Base-by-base conservation (phyloP, 2,113 vertebrate genomes). In the Cyanoderma ruficeps region DNA sequence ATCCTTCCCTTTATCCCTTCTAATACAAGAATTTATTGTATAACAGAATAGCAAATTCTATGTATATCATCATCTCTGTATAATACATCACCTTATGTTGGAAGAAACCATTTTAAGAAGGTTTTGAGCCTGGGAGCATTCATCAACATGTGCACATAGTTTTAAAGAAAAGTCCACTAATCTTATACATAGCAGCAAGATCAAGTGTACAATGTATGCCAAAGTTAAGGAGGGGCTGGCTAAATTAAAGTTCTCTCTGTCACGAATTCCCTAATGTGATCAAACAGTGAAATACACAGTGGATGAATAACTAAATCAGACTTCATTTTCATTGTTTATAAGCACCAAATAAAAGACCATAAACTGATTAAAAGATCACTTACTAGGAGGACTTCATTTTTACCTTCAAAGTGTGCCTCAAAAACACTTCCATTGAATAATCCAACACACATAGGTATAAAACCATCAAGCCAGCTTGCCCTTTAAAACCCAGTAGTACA, bases 231-330 rank as follows among this genome's bases (percentile, higher is more conserved):
- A 89, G 31, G 42, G 69, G 22, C 76, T 87, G 57, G 59, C 94
- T 78, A 81, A 96, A 91, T 85, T 80, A 72, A 95, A 69, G 53
- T 93, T 94, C 80, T 95, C 31, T 55, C 35, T 94, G 65, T 91
- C 61, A 52, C 88, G 53, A 93, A 91, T 78, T 91, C 65, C 60
- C 64, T 83, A 76, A 82, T 95, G 46, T 90, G 90, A 91, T 93
- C 88, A 83, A 97, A 83, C 60, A 95, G 41, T 60, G 81, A 91
- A 97, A 93, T 95, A 84, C n/a, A 42, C 41, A 76, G n/a, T 63
- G 44, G 57, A 86, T 97, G 17, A 95, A 89, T 97, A 96, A 97
- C 95, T 97, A 95, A 96, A 96, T 96, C 89, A 96, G 89, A 88
- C 92, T 87, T 94, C 55, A 88, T 89, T 94, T 94, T 55, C 13